Percentiles rank a stretch among this genome's conserved stretches.
Conservation (phyloP, 2,888 invertebrate genomes). For the Lottia scabra region DNA sequence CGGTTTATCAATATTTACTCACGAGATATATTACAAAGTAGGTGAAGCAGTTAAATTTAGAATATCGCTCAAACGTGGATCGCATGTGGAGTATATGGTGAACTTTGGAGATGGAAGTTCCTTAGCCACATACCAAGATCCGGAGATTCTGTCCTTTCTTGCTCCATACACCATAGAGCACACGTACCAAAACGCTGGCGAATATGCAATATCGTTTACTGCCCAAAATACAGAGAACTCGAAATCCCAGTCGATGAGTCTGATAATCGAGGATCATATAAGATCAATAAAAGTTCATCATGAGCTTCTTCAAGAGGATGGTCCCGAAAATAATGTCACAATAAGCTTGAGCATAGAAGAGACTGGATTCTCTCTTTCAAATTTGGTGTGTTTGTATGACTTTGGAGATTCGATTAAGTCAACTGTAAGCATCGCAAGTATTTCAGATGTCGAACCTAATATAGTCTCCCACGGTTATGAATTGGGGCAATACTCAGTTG, state of each 20-base stretch:
- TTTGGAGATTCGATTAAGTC: conserved; percentile 34
- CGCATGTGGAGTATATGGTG: conserved; percentile 39
- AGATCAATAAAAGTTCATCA: conserved; percentile 14
- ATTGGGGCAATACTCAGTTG: conserved; percentile 32
- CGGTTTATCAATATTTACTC: conserved; percentile 21
- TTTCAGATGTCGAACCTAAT: conserved; percentile 10
- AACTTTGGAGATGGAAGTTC: conserved; percentile 40
- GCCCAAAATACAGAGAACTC: conserved; percentile 34
- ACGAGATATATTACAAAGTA: conserved; percentile 23
- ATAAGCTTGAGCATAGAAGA: conserved; percentile 11
- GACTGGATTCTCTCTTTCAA: background rate
- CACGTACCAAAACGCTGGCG: conserved; percentile 27
- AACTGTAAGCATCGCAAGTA: conserved; percentile 5
- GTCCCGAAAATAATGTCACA: background rate
- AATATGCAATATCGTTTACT: conserved; percentile 33
- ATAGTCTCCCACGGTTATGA: conserved; percentile 28
- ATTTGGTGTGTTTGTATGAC: conserved; percentile 19
- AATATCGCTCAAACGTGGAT: conserved; percentile 36
- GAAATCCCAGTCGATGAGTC: background rate
- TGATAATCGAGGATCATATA: conserved; percentile 32
- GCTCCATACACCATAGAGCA: conserved; percentile 28
- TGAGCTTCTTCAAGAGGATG: conserved; percentile 24
- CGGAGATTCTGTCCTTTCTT: conserved; percentile 36
- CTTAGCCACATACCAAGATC: conserved; percentile 9
- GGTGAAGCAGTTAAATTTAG: conserved; percentile 28